These are phyloP conservation scores for Hemichromis elongatus DNA, from an alignment of 2,113 vertebrate genomes.

Conservation along the genomic window DNA sequence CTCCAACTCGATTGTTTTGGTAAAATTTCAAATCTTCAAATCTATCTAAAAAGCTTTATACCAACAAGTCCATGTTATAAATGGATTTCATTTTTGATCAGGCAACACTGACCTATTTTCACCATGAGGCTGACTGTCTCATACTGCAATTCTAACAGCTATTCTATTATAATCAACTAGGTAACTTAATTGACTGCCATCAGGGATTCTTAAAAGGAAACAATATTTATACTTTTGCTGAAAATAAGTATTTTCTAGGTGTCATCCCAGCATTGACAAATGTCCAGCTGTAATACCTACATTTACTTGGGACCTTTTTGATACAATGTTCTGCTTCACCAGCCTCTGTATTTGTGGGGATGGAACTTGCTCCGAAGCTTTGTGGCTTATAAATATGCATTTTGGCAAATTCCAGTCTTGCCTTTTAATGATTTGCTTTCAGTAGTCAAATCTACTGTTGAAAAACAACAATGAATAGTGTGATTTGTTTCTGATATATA, in stretches of 20 bases:
- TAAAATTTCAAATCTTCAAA: background rate
- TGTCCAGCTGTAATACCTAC: background rate
- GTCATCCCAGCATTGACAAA: too few relatives aligned
- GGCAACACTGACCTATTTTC: background rate
- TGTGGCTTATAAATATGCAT: background rate
- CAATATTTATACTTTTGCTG: background rate
- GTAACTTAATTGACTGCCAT: background rate
- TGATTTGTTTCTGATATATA: background rate
- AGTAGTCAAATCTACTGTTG: background rate
- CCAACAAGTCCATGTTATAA: background rate
- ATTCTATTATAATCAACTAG: background rate
- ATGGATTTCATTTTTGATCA: background rate
- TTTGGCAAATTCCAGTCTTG: background rate
- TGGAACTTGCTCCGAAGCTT: background rate
- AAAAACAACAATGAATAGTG: background rate
- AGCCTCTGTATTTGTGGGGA: background rate
- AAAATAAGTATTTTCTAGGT: background rate
- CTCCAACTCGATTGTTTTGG: background rate
- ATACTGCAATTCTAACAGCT: background rate
- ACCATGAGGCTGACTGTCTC: background rate
- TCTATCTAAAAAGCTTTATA: background rate
- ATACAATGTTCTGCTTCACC: background rate
- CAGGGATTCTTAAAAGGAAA: background rate
- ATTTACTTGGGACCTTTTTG: background rate
- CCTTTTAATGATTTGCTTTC: background rate